Evolutionary conservation across 1,140 invertebrate species (phyloP).

Genomic region (Teleogryllus occipitalis): DNA sequence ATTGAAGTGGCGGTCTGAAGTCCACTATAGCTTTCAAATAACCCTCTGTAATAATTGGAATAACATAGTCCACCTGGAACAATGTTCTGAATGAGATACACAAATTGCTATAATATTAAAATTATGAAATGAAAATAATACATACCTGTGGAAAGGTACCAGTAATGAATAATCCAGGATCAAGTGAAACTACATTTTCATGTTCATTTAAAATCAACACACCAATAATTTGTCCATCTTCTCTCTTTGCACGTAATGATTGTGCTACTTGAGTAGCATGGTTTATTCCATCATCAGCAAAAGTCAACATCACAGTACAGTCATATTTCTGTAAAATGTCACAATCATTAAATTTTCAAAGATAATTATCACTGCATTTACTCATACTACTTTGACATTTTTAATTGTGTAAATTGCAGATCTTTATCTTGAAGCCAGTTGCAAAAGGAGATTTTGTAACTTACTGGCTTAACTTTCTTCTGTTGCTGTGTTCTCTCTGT

Average conservation of each 20-base stretch:
- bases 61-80: conserved; percentile 9
- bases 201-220: background rate
- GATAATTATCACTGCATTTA: too few relatives aligned
- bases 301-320: background rate
- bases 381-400: too few relatives aligned
- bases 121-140: background rate
- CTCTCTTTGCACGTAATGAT: background rate
- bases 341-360: too few relatives aligned
- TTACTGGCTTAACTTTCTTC: too few relatives aligned
- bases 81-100: background rate
- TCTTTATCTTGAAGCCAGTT: too few relatives aligned
- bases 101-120: background rate
- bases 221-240: background rate
- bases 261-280: background rate
- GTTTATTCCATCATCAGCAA: background rate
- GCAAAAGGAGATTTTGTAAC: too few relatives aligned
- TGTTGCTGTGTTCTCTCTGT: too few relatives aligned
- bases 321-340: background rate
- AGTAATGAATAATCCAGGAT: background rate
- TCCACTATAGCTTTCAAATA: conserved; percentile 1
- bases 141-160: background rate
- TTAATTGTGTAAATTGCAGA: too few relatives aligned
- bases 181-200: background rate
- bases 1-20: background rate
- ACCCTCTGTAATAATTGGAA: conserved; percentile 10